phyloP scores from a whole-genome alignment of 2,888 invertebrate genomes.

The Bibio marci region DNA sequence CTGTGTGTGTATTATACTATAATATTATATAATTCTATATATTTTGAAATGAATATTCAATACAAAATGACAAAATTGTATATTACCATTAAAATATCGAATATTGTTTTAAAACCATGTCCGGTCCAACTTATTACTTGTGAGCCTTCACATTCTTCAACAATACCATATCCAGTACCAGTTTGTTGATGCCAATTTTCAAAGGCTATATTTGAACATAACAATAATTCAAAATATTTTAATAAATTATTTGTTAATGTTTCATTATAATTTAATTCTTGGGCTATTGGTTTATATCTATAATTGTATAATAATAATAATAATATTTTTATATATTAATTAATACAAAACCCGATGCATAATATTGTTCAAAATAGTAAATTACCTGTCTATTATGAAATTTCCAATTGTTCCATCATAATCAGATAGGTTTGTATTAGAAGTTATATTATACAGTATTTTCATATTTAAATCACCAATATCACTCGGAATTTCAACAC shows the following conservation, averaged over 20 bases:
- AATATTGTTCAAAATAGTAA: no score
- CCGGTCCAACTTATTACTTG: conserved; percentile 29
- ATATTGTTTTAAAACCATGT: conserved; percentile 27
- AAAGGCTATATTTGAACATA: conserved; percentile 35
- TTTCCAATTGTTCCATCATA: conserved; percentile 20
- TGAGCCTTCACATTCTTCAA: conserved; percentile 16
- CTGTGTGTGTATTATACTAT: no score
- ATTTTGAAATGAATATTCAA: background rate
- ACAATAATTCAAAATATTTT: conserved; percentile 30
- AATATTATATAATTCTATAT: no score
- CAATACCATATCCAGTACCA: no score
- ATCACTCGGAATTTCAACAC: conserved; percentile 19
- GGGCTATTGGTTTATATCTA: no score
- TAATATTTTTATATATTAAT: background rate
- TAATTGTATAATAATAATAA: background rate
- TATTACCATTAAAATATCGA: conserved; percentile 17
- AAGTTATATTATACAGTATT: conserved; percentile 25
- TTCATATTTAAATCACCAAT: conserved; percentile 20
- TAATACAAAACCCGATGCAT: background rate
- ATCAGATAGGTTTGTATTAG: conserved; percentile 20
- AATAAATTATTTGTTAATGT: no score
- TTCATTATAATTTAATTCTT: no score
- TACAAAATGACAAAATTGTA: no score
- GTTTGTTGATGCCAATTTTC: no score
- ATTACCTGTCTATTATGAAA: conserved; percentile 18